Percentiles rank a stretch among this genome's conserved stretches.
phyloP scores from a whole-genome alignment of 2,797 vertebrate species.

The Spinus pinus region DNA sequence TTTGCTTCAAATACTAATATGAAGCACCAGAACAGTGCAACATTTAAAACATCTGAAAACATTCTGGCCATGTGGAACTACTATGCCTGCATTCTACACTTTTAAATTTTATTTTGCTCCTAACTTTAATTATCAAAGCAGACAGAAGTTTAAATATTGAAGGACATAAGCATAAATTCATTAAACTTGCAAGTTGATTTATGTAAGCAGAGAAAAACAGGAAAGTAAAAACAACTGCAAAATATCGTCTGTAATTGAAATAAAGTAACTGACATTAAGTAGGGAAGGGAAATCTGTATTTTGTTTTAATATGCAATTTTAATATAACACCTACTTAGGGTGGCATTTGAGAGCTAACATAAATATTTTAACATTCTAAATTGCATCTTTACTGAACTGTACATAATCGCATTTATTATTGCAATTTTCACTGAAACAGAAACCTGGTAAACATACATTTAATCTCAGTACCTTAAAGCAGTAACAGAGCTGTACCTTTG shows the following conservation, averaged over 20 bases:
- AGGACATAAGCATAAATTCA: background rate
- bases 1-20: background rate
- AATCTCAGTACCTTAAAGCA: slow-evolving; percentile 1
- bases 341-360: background rate
- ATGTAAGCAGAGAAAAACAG: background rate
- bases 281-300: background rate
- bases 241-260: background rate
- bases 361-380: slow-evolving; percentile 43
- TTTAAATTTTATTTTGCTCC: background rate
- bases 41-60: background rate
- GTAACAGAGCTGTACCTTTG: background rate
- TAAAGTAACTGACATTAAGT: background rate
- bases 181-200: background rate
- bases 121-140: background rate
- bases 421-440: slow-evolving; percentile 14
- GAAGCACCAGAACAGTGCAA: background rate
- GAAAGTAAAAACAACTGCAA: background rate
- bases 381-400: background rate
- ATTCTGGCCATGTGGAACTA: background rate
- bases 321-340: slow-evolving; percentile 1
- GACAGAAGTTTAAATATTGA: background rate
- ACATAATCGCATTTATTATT: background rate
- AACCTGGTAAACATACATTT: background rate
- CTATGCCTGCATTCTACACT: background rate
- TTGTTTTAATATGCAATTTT: slow-evolving; percentile 13